These are phyloP conservation scores for Saccostrea glomerata DNA, from an alignment of 1,140 invertebrate species.

Conservation along the genomic window DNA sequence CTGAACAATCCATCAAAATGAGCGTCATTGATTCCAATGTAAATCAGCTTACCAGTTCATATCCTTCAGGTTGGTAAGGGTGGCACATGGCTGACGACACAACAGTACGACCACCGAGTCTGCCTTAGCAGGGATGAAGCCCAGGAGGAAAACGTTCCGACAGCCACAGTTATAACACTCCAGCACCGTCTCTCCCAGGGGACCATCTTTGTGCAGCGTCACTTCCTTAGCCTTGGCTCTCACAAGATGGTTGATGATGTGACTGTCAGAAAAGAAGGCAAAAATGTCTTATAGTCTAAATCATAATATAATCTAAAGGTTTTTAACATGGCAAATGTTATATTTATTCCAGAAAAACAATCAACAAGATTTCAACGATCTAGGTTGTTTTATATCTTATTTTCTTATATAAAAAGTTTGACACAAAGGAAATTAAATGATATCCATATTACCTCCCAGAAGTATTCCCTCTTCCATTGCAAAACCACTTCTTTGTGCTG, in stretches of 20 bases:
- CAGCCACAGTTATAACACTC: slow-evolving; percentile 99
- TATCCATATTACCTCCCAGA: slow-evolving; percentile 85
- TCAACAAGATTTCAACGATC: no score
- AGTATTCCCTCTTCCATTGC: slow-evolving; percentile 98
- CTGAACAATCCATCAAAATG: no score
- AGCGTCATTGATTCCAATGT: no score
- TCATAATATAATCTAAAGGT: neutral
- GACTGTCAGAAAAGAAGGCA: slow-evolving; percentile 82
- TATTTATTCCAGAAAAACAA: no score
- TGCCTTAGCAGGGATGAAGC: slow-evolving; percentile 99
- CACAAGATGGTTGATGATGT: slow-evolving; percentile 99
- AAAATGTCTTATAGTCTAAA: neutral
- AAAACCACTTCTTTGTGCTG: slow-evolving; percentile 99
- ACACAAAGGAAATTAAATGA: neutral
- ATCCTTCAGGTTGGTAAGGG: slow-evolving; percentile 96
- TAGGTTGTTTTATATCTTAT: no score
- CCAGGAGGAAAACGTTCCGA: slow-evolving; percentile 95
- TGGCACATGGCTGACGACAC: slow-evolving; percentile 98
- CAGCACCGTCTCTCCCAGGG: slow-evolving; percentile 96
- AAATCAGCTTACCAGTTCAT: slow-evolving; percentile 91
- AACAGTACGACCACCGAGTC: slow-evolving; percentile 99
- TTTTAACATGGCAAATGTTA: no score
- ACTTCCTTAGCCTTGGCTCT: slow-evolving; percentile 99
- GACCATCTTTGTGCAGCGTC: slow-evolving; percentile 97
- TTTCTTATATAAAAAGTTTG: neutral